phyloP scores from a whole-genome alignment of 2,797 vertebrate genomes.

The Spinus pinus region DNA sequence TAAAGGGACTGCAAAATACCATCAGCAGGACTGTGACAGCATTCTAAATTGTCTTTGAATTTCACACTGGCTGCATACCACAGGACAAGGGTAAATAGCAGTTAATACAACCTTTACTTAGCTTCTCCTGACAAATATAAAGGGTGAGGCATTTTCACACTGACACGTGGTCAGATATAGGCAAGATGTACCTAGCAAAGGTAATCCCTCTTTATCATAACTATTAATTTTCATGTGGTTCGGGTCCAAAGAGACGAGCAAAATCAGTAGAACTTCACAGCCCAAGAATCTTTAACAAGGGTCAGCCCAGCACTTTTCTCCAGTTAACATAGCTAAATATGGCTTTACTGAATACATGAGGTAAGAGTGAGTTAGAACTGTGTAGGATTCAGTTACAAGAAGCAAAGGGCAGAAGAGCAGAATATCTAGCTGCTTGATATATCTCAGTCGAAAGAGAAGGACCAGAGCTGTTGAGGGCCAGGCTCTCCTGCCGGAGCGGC shows the following conservation, averaged over 20 bases:
- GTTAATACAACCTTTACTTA: conserved; percentile 44
- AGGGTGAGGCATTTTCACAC: neutral
- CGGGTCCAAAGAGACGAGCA: neutral
- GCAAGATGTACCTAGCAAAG: neutral
- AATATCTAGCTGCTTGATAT: neutral
- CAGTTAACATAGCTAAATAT: neutral
- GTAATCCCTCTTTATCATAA: neutral
- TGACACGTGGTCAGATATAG: neutral
- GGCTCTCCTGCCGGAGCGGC: neutral
- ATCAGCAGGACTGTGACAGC: neutral
- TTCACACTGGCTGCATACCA: neutral
- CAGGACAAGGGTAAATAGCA: conserved; percentile 24
- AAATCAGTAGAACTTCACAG: neutral
- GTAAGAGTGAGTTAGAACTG: neutral
- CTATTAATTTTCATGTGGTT: neutral
- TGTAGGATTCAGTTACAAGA: neutral
- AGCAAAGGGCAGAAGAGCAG: neutral
- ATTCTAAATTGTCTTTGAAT: conserved; percentile 2
- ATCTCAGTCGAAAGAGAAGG: neutral
- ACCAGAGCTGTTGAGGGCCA: neutral
- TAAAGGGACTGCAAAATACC: conserved; percentile 8
- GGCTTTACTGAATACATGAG: neutral
- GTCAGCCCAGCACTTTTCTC: neutral
- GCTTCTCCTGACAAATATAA: conserved; percentile 9
- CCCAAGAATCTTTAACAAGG: neutral